Evolutionary conservation across 2,888 invertebrate genomes (phyloP).

Genomic region (Leptinotarsa rubiginosa): DNA sequence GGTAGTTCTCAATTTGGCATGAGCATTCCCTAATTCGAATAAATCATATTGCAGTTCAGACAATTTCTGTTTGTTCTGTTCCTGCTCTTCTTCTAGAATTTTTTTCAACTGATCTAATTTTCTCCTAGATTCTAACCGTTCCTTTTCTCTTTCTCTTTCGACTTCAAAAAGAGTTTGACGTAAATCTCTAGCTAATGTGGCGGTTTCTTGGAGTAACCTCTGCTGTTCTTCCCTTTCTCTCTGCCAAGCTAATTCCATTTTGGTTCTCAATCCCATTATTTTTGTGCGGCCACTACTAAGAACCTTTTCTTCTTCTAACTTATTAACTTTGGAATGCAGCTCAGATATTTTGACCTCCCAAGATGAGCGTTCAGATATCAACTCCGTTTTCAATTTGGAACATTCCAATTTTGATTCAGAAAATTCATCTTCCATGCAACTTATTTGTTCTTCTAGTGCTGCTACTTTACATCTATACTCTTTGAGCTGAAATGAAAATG

Average conservation of each 20-base stretch:
- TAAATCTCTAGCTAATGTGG: conserved; percentile 87
- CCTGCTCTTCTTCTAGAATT: conserved; percentile 88
- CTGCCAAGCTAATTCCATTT: conserved; percentile 93
- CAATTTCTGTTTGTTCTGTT: conserved; percentile 87
- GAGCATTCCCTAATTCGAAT: conserved; percentile 88
- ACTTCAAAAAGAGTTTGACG: conserved; percentile 90
- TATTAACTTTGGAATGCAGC: conserved; percentile 88
- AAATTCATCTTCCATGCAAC: conserved; percentile 88
- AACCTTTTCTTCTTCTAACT: conserved; percentile 89
- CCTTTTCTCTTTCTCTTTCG: conserved; percentile 90
- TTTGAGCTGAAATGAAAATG: conserved; percentile 68
- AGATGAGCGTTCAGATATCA: conserved; percentile 88
- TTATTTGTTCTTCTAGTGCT: conserved; percentile 84
- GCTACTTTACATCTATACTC: conserved; percentile 79
- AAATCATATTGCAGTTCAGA: conserved; percentile 88
- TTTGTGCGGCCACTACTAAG: conserved; percentile 86
- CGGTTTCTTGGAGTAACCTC: conserved; percentile 88
- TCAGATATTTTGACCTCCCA: conserved; percentile 89
- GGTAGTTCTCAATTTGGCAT: conserved; percentile 89
- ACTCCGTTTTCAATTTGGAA: conserved; percentile 87
- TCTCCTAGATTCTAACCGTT: conserved; percentile 86
- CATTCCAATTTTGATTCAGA: conserved; percentile 85
- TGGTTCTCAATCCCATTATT: conserved; percentile 86
- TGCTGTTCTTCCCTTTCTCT: conserved; percentile 94
- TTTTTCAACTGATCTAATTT: conserved; percentile 87